These are phyloP conservation scores for Pachypeltis micranthus DNA, from an alignment of 1,140 invertebrate species.

Conservation along the genomic window DNA sequence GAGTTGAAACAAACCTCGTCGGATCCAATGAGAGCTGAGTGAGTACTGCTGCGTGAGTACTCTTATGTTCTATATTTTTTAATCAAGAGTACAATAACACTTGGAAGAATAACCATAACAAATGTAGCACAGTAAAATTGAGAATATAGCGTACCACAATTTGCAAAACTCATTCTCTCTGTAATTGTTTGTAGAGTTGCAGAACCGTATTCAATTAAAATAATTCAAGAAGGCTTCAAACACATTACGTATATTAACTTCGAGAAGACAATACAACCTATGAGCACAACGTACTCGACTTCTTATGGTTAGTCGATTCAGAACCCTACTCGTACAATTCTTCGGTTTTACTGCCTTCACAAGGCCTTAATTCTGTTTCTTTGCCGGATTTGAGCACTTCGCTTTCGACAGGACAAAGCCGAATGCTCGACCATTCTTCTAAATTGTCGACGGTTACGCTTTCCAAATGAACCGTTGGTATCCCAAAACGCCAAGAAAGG, in stretches of 20 bases:
- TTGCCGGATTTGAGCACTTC: background rate
- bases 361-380: background rate
- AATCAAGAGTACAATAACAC: too few relatives aligned
- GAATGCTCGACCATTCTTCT: slow-evolving; percentile 7
- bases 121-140: too few relatives aligned
- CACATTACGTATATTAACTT: background rate
- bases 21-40: too few relatives aligned
- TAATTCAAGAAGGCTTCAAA: background rate
- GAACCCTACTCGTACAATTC: background rate
- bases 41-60: too few relatives aligned
- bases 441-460: slow-evolving; percentile 47
- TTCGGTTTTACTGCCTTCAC: background rate
- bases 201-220: background rate
- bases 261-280: too few relatives aligned
- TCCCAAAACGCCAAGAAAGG: slow-evolving; percentile 64
- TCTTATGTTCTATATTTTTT: too few relatives aligned
- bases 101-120: too few relatives aligned
- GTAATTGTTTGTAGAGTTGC: background rate
- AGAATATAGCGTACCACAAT: too few relatives aligned
- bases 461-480: slow-evolving; percentile 55
- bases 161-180: too few relatives aligned
- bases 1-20: too few relatives aligned
- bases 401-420: background rate
- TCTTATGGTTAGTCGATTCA: too few relatives aligned
- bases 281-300: too few relatives aligned